Conservation (phyloP, 2,113 vertebrate species). For the Ceyx cyanopectus region DNA sequence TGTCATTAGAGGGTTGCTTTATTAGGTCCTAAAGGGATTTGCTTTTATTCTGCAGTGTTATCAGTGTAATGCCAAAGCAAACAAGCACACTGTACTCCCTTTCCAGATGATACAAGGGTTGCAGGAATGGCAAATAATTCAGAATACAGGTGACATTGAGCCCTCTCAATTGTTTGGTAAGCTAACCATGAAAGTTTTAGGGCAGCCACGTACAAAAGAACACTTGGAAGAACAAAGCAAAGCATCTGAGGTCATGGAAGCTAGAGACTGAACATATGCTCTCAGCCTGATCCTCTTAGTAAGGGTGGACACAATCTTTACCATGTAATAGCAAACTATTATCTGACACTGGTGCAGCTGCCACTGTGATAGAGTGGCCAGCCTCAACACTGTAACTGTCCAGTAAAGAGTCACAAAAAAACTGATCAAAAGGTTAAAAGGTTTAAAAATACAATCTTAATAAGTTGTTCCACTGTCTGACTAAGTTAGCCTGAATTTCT, state of each 20-base stretch:
- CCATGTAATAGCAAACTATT: not conserved
- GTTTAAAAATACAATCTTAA: not conserved
- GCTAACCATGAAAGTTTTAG: not conserved
- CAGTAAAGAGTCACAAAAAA: not conserved
- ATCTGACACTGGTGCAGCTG: not conserved
- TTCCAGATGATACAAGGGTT: not conserved
- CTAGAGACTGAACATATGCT: not conserved
- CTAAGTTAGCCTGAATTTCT: not conserved
- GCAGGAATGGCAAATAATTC: not conserved
- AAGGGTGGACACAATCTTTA: not conserved
- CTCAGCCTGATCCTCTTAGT: slow-evolving; percentile 18
- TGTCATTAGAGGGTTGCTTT: not conserved
- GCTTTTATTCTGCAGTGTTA: not conserved
- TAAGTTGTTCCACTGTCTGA: not conserved
- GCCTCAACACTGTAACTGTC: not conserved
- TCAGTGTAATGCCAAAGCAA: not conserved
- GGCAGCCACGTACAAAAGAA: not conserved
- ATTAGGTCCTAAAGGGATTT: not conserved
- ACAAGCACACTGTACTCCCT: not conserved
- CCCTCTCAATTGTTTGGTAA: not conserved
- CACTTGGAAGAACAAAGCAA: not conserved
- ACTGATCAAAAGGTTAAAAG: not conserved
- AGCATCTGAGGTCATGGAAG: not conserved
- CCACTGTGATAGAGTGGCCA: not conserved
- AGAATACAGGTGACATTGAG: not conserved